Conservation (phyloP, 1,140 invertebrate species). For the Scylla paramamosain region DNA sequence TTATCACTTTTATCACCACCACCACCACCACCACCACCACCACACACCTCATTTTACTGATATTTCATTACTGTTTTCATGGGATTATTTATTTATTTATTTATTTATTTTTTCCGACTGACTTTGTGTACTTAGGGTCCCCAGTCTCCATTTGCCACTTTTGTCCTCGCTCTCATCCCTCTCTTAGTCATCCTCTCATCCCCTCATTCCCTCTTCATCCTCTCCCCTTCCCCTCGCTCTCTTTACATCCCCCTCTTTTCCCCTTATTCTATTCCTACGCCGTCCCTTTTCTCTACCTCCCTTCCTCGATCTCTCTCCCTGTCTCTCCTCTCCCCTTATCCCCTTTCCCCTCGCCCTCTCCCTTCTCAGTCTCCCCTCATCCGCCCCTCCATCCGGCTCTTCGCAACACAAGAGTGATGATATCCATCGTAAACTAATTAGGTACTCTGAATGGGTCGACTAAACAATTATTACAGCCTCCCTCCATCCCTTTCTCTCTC, state of each 20-base stretch:
- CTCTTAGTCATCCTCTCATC: background rate
- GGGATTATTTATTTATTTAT: no score
- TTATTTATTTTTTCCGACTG: background rate
- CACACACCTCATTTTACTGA: background rate
- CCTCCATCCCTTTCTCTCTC: background rate
- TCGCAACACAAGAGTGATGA: conserved; percentile 70
- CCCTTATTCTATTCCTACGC: background rate
- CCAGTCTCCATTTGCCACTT: no score
- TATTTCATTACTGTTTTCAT: no score
- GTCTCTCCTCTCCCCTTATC: background rate
- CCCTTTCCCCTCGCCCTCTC: no score
- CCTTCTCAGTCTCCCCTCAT: background rate
- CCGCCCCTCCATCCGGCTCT: conserved; percentile 33
- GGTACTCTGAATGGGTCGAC: conserved; percentile 63
- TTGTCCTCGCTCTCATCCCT: background rate
- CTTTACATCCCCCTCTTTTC: background rate
- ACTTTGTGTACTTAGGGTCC: no score
- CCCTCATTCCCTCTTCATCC: background rate
- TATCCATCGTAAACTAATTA: conserved; percentile 75
- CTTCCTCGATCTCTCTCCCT: background rate
- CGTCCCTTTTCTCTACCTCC: conserved; percentile 13
- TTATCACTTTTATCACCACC: background rate
- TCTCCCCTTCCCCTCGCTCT: background rate
- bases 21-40: background rate
- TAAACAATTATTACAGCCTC: conserved; percentile 73